These are phyloP conservation scores for Elaphurus davidianus DNA, from an alignment of 2,113 vertebrate genomes.

Conservation along the genomic window DNA sequence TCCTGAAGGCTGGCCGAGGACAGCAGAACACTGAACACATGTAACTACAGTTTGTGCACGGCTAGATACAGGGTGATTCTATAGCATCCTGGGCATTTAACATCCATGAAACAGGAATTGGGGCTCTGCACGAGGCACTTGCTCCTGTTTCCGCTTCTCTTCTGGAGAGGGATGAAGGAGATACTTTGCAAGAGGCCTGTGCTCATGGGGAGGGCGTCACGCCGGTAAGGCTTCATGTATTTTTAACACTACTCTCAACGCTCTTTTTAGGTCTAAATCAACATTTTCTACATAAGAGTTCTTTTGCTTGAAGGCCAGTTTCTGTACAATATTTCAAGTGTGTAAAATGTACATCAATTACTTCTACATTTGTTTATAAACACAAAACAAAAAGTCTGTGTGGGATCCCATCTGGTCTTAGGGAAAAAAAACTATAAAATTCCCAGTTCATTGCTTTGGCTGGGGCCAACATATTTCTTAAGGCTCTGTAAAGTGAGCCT, in stretches of 20 bases:
- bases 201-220: background rate
- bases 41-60: rapidly evolving
- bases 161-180: background rate
- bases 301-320: background rate
- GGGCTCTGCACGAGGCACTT: background rate
- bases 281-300: background rate
- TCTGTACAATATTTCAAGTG: too few species aligned
- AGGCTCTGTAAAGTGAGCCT: background rate
- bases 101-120: background rate
- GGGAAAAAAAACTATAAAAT: background rate
- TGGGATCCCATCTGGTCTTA: background rate
- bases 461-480: background rate
- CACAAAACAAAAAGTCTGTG: background rate
- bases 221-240: rapidly evolving
- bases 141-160: background rate
- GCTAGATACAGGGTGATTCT: background rate
- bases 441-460: background rate
- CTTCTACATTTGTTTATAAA: background rate
- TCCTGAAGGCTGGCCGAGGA: background rate
- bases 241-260: background rate
- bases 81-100: background rate
- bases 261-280: background rate
- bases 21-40: background rate
- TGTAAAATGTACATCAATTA: background rate
- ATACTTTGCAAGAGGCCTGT: background rate